A percentile compares a stretch with the other conserved stretches of the same genome.
These are phyloP conservation scores for Cheilosia pagana DNA, from an alignment of 2,888 invertebrate genomes.

Conservation along the genomic window DNA sequence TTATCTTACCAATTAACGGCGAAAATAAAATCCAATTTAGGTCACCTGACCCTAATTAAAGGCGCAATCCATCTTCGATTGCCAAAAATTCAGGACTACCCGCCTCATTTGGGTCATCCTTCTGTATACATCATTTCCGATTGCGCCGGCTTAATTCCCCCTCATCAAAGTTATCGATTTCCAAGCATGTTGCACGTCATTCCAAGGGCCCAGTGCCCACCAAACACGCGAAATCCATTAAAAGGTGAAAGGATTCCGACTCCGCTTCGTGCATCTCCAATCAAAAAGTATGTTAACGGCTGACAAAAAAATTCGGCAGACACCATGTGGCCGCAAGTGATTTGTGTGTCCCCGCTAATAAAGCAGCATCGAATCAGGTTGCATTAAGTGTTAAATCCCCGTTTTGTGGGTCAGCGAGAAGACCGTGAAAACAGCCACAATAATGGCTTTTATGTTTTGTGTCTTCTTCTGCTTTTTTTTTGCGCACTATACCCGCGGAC, in stretches of 20 bases:
- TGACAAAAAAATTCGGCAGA: constrained; percentile 34
- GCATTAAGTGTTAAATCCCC: constrained; percentile 59
- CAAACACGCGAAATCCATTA: constrained; percentile 62
- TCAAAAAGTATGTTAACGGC: constrained; percentile 43
- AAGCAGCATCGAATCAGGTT: constrained; percentile 58
- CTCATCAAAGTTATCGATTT: constrained; percentile 33
- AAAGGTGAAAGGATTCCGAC: constrained; percentile 71
- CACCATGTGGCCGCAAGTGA: constrained; percentile 38
- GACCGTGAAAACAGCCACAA: constrained; percentile 26
- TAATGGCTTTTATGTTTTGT: constrained; percentile 8
- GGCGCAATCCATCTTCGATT: constrained; percentile 28
- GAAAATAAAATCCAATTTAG: constrained; percentile 5
- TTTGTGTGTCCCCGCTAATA: constrained; percentile 18
- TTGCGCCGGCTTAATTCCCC: background rate
- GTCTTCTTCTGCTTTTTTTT: no score
- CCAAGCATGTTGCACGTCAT: constrained; percentile 46
- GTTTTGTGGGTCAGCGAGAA: constrained; percentile 61
- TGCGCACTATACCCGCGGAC: constrained; percentile 14
- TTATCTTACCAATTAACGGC: constrained; percentile 8
- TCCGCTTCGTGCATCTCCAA: constrained; percentile 14
- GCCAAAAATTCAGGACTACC: constrained; percentile 37
- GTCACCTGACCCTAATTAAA: constrained; percentile 44
- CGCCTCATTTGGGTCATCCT: constrained; percentile 30
- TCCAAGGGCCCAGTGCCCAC: constrained; percentile 26
- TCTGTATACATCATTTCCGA: constrained; percentile 4